These are phyloP conservation scores for Lumbricus terrestris DNA, from an alignment of 2,888 invertebrate genomes.

Conservation along the genomic window DNA sequence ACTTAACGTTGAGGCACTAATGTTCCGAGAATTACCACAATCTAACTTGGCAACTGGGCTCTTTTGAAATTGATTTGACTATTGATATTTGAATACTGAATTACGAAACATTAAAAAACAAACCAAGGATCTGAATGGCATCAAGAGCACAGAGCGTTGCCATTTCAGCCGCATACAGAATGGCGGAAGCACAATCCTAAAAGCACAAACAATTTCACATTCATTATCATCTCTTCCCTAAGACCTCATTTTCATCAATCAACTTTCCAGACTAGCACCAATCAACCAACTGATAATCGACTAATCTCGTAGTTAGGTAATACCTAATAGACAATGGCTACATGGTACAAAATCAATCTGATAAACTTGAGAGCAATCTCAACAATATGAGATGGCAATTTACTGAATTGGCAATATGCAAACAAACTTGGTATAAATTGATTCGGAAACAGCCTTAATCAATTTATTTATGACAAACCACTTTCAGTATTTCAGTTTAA, in stretches of 20 bases:
- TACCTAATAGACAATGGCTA: neutral
- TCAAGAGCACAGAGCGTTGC: conserved; percentile 86
- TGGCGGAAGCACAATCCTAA: conserved; percentile 88
- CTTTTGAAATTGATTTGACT: neutral
- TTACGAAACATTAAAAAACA: conserved; percentile 13
- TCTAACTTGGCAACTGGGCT: neutral
- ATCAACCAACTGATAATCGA: neutral
- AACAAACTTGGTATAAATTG: too few relatives aligned
- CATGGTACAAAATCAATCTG: neutral
- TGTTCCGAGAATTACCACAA: neutral
- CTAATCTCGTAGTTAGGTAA: neutral
- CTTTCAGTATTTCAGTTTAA: neutral
- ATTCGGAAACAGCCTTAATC: too few relatives aligned
- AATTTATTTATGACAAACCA: neutral
- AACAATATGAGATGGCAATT: neutral
- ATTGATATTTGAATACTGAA: neutral
- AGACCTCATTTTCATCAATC: neutral
- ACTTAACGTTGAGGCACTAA: neutral
- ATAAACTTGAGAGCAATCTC: too few relatives aligned
- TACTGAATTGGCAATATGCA: neutral
- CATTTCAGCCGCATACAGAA: conserved; percentile 85
- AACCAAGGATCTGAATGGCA: conserved; percentile 92
- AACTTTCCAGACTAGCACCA: neutral
- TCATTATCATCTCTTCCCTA: too few relatives aligned
- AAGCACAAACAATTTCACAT: neutral